Conservation (phyloP, 2,797 vertebrate species). For the Leucoraja ocellata region DNA sequence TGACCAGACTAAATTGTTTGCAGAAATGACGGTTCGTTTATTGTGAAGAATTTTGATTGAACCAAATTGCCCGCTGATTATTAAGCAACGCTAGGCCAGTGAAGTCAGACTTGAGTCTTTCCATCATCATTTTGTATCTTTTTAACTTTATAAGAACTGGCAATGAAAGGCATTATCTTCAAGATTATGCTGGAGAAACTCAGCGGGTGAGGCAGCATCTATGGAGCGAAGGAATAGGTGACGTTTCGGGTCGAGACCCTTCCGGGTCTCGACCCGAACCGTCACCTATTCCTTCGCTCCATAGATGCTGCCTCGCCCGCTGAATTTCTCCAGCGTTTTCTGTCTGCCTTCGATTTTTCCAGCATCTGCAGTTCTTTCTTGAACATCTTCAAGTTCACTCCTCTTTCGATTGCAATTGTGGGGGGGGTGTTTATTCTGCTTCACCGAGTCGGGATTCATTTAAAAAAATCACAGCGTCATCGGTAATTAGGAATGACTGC, state of each 20-base stretch:
- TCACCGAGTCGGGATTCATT: not conserved
- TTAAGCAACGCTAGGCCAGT: not conserved
- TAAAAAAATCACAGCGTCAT: not conserved
- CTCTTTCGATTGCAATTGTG: not conserved
- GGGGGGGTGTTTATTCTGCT: not conserved
- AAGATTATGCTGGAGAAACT: not conserved
- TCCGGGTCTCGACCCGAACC: no score
- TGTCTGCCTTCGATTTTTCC: no score
- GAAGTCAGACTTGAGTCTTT: not conserved
- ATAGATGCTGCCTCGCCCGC: no score
- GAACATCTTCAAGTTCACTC: not conserved
- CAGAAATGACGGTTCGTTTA: not conserved
- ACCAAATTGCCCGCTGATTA: not conserved
- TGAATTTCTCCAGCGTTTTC: no score
- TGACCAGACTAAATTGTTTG: not conserved
- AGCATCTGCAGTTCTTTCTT: no score
- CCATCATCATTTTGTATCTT: not conserved
- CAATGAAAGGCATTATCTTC: not conserved
- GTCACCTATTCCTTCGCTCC: no score
- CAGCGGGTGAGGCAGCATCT: no score
- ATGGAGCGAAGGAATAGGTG: no score
- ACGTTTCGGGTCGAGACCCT: no score
- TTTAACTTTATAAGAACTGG: not conserved
- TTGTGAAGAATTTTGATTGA: not conserved
- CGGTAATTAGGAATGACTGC: not conserved